Percentiles rank a stretch among this genome's conserved stretches.
phyloP scores from a whole-genome alignment of 2,888 invertebrate genomes.

The Ctena decussata region DNA sequence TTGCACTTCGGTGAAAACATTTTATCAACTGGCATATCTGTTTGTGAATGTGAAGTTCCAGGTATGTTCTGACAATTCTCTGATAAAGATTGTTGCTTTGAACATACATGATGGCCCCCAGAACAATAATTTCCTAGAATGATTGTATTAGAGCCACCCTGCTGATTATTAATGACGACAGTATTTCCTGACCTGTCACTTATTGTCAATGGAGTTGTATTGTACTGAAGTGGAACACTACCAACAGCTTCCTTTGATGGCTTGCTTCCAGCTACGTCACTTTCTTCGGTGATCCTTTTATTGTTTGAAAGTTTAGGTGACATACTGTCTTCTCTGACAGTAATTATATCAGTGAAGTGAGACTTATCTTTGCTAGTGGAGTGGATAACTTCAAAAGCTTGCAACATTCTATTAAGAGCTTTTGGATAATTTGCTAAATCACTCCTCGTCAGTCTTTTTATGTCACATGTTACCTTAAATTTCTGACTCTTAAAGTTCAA shows the following conservation, averaged over 20 bases:
- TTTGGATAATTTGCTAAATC: background rate
- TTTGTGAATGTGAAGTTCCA: too few relatives aligned
- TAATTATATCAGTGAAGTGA: background rate
- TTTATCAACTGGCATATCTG: too few relatives aligned
- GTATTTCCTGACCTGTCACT: background rate
- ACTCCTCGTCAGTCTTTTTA: background rate
- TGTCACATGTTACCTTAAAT: background rate
- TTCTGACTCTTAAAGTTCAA: background rate
- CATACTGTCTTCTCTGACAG: too few relatives aligned
- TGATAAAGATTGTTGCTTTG: too few relatives aligned
- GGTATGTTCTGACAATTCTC: too few relatives aligned
- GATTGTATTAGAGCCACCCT: slow-evolving; percentile 3
- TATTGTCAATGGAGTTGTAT: background rate
- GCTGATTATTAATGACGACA: background rate
- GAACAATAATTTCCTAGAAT: background rate
- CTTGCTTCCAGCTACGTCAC: too few relatives aligned
- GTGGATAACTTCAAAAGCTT: background rate
- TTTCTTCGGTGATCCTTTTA: too few relatives aligned
- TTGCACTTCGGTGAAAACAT: too few relatives aligned
- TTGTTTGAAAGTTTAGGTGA: too few relatives aligned
- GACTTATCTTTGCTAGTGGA: background rate
- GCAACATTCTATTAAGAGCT: background rate
- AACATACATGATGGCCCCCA: background rate
- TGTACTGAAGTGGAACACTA: too few relatives aligned
- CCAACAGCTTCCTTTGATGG: too few relatives aligned